Percentiles rank a stretch among this genome's conserved stretches.
Conservation (phyloP, 2,888 invertebrate genomes). For the Drepanosiphum platanoidis region DNA sequence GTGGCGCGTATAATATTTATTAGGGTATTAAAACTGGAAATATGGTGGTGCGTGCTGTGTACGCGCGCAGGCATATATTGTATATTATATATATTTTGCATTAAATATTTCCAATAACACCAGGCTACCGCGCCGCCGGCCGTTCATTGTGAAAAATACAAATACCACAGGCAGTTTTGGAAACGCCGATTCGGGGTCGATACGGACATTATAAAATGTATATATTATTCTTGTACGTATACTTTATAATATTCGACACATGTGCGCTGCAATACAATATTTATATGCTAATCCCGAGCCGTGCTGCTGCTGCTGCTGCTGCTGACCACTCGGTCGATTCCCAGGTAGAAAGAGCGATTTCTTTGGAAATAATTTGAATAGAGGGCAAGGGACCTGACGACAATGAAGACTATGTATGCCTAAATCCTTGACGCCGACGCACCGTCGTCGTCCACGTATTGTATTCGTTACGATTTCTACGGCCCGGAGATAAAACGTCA, state of each 20-base stretch:
- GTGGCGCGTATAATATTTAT: slow-evolving; percentile 41
- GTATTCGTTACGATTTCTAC: slow-evolving; percentile 28
- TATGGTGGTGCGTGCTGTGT: not conserved
- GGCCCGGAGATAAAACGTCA: not conserved
- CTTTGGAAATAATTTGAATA: slow-evolving; percentile 60
- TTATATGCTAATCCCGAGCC: slow-evolving; percentile 57
- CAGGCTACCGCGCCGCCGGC: slow-evolving; percentile 50
- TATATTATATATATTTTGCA: slow-evolving; percentile 42
- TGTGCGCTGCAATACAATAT: slow-evolving; percentile 43
- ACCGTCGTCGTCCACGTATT: slow-evolving; percentile 12
- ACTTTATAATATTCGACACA: slow-evolving; percentile 49
- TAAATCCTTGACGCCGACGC: slow-evolving; percentile 31
- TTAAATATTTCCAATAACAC: slow-evolving; percentile 59
- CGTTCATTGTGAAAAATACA: slow-evolving; percentile 47
- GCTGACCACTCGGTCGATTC: slow-evolving; percentile 51
- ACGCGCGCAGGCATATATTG: not conserved
- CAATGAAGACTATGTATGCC: too few relatives aligned
- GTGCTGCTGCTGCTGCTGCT: too few relatives aligned
- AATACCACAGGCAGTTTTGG: slow-evolving; percentile 58
- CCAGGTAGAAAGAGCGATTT: slow-evolving; percentile 46
- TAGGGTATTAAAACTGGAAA: slow-evolving; percentile 50
- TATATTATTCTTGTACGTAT: slow-evolving; percentile 50
- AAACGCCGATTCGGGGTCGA: slow-evolving; percentile 60
- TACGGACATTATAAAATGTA: slow-evolving; percentile 59
- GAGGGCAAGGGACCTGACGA: slow-evolving; percentile 36